Base-by-base conservation (phyloP, 2,797 vertebrate genomes). In the Myotis findleyi region DNA sequence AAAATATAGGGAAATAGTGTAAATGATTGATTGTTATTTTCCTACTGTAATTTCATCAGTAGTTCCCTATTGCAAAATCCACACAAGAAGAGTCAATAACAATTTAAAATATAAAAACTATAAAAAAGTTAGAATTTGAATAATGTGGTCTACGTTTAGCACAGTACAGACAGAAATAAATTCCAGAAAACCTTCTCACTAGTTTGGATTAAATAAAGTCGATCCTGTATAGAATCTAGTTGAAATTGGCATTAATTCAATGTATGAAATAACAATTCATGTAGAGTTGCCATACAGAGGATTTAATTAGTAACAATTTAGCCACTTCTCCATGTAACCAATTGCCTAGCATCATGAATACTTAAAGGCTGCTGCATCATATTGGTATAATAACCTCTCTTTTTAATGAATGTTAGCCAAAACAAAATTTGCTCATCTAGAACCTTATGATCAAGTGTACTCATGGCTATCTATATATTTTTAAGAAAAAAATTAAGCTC, bases 361-460 rank as follows among this genome's bases (percentile, higher is more conserved):
- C 12, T 79, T 69, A 79, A 76, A 77, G 53, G 4, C 17, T 76
- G 55, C 21, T 89, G n/a, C 7, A 93, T 89, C 27, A 38, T 82
- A 49, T 85, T 92, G 47, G 14, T 77, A 33, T 91, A 77, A 80
- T 85, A 79, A 92, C 9, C 49, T 62, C 16, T 87, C 41, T 89
- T 83, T 41, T 86, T 79, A 94, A 91, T 59, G 17, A 94, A 87
- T 89, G 64, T 66, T 79, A 87, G 17, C 62, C 27, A 94, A 64
- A 92, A 73, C 36, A 86, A 89, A 84, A 79, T 49, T 57, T 62
- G 64, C 90, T 77, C 11, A 76, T 41, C 44, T 92, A 68, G 68
- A 91, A 57, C 36, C 5, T 68, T 59, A 80, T 76, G 71, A 91
- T 62, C 7, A 90, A 91, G 23, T 80, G 16, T 27, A 79, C 21